Evolutionary conservation across 2,113 vertebrate genomes (phyloP), one percentile per base, ranked within the genome.

Genomic region (Perccottus glenii): DNA sequence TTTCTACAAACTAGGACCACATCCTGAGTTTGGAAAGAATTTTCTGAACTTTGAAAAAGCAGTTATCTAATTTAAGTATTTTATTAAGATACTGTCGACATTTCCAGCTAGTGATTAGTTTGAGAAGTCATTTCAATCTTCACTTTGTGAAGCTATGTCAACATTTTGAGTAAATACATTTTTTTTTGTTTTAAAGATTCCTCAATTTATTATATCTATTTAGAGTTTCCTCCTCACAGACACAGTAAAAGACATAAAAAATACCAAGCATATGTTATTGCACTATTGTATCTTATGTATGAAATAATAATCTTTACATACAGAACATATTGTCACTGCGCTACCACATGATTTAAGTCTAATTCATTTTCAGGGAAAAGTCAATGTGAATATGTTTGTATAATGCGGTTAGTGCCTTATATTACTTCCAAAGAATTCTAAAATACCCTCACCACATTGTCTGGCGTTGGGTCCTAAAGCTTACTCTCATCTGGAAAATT

Each of bases 401-500:
- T 43, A 40, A 72, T 36, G 55, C 33, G 59, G 55, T 49, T 35
- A 43, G 59, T 50, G 45, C 59, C 53, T 67, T 44, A 45, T 38
- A 33, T 50, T 44, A 51, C 53, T 67, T 11, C n/a, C n/a, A 76
- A 35, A 52, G 59, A 49, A 1, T 5, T n/a, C 50, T 44, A 12
- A 69, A 61, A 73, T 33, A 40, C 33, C 53, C 33, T 46, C 6
- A 55, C 8, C 7, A 1, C 58, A 63, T 27, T 0, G 6, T 73
- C 62, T 35, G 7, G 50, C 52, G 52, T 38, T 55, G 8, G 4
- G 56, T 42, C 36, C 38, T 43, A 7, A 9, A 19, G n/a, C 10
- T 44, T 40, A 77, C n/a, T 33, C 16, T 67, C 46, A 45, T 42
- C 40, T 36, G 66, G 63, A 74, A 74, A 74, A 60, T 4, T 38